Evolutionary conservation across 2,113 vertebrate species (phyloP).

Genomic region (Platysternon megacephalum): DNA sequence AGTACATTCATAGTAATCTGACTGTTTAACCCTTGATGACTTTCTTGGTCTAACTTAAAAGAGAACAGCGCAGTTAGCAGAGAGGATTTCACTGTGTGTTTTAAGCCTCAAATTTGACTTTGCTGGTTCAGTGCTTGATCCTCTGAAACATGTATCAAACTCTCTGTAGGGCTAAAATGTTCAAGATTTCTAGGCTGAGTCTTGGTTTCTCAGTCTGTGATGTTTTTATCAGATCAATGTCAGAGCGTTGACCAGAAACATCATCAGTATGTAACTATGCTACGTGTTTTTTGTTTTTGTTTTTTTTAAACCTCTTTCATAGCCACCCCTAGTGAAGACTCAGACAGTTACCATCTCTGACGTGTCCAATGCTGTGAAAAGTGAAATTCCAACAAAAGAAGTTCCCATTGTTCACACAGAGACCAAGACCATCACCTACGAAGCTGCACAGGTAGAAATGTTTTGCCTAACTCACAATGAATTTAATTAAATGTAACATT

Average conservation of each 20-base stretch:
- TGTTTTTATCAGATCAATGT: conserved; percentile 82
- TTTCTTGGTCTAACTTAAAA: not conserved
- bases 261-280: not conserved
- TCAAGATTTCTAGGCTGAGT: conserved; percentile 19
- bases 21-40: not conserved
- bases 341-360: conserved; percentile 97
- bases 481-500: not conserved
- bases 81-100: not conserved
- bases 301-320: conserved; percentile 61
- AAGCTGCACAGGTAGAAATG: conserved; percentile 91
- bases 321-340: conserved; percentile 95
- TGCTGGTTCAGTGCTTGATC: not conserved
- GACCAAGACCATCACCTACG: conserved; percentile 98
- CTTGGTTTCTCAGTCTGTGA: conserved; percentile 18
- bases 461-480: not conserved
- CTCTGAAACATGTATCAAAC: not conserved
- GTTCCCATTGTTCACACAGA: conserved; percentile 95
- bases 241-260: conserved; percentile 53
- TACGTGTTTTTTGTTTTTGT: no score
- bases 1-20: not conserved
- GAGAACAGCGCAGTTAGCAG: fast-evolving
- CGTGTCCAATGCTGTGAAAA: conserved; percentile 84
- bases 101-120: not conserved
- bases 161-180: not conserved
- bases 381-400: conserved; percentile 90